These are phyloP conservation scores for Blastobasis lacticolella DNA, from an alignment of 2,888 invertebrate genomes.

Conservation along the genomic window DNA sequence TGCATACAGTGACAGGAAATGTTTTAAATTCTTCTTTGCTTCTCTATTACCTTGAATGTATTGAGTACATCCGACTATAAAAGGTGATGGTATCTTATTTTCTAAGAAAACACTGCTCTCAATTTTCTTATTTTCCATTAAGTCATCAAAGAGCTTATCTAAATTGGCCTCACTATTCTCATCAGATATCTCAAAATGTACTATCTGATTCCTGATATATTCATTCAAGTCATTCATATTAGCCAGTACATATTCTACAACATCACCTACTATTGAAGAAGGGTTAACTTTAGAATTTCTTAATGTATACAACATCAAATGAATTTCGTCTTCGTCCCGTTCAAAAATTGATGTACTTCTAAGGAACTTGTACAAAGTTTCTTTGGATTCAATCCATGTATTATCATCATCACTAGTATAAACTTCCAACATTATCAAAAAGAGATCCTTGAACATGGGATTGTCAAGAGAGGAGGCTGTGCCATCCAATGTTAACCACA, in stretches of 20 bases:
- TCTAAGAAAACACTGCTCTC: slow-evolving; percentile 49
- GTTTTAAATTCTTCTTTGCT: slow-evolving; percentile 46
- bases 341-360: slow-evolving; percentile 78
- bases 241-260: slow-evolving; percentile 49
- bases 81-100: slow-evolving; percentile 54
- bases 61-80: slow-evolving; percentile 58
- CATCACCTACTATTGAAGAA: slow-evolving; percentile 43
- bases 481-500: slow-evolving; percentile 62
- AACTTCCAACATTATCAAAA: slow-evolving; percentile 73
- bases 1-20: slow-evolving; percentile 54
- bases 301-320: slow-evolving; percentile 77
- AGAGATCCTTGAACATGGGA: slow-evolving; percentile 68
- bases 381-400: slow-evolving; percentile 68
- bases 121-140: slow-evolving; percentile 46
- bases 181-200: slow-evolving; percentile 50
- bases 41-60: slow-evolving; percentile 46
- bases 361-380: slow-evolving; percentile 73
- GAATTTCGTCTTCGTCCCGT: slow-evolving; percentile 76
- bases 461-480: slow-evolving; percentile 68
- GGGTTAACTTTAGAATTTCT: slow-evolving; percentile 46
- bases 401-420: slow-evolving; percentile 50
- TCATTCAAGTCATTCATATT: slow-evolving; percentile 44
- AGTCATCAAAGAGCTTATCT: slow-evolving; percentile 51
- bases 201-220: slow-evolving; percentile 45
- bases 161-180: slow-evolving; percentile 40